These are phyloP conservation scores for Tapirus indicus DNA, from an alignment of 2,797 vertebrate species.

Conservation along the genomic window DNA sequence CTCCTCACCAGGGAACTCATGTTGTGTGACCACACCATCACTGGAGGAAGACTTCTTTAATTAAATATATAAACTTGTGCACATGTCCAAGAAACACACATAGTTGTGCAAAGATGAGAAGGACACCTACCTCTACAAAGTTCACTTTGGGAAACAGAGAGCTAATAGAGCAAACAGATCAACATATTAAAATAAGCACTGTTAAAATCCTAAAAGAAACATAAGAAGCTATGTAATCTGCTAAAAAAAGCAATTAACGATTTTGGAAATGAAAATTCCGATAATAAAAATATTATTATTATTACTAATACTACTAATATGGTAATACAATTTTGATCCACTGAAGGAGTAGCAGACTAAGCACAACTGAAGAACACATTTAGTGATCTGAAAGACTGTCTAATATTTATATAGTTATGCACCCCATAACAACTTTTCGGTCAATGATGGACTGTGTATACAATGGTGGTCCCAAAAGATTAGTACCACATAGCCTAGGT, in stretches of 20 bases:
- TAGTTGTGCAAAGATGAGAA: background rate
- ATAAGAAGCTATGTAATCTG: background rate
- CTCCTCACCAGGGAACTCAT: background rate
- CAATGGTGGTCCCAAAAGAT: too few relatives aligned
- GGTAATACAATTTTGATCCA: background rate
- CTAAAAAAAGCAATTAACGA: background rate
- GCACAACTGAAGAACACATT: background rate
- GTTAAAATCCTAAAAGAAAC: background rate
- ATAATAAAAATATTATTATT: background rate
- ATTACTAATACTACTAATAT: background rate
- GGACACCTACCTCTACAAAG: background rate
- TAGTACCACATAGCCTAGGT: too few relatives aligned
- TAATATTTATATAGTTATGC: background rate
- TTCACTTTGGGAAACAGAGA: background rate
- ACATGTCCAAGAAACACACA: background rate
- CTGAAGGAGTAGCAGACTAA: background rate
- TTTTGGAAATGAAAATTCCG: background rate
- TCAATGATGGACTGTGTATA: too few relatives aligned
- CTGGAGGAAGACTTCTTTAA: background rate
- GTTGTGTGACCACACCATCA: accelerated
- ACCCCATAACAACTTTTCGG: too few relatives aligned
- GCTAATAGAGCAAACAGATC: background rate
- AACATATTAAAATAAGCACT: background rate
- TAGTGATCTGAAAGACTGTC: background rate
- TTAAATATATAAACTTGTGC: too few relatives aligned